Evolutionary conservation across 2,888 invertebrate species (phyloP), one percentile per base, ranked within the genome.

Genomic region (Pherbina coryleti): DNA sequence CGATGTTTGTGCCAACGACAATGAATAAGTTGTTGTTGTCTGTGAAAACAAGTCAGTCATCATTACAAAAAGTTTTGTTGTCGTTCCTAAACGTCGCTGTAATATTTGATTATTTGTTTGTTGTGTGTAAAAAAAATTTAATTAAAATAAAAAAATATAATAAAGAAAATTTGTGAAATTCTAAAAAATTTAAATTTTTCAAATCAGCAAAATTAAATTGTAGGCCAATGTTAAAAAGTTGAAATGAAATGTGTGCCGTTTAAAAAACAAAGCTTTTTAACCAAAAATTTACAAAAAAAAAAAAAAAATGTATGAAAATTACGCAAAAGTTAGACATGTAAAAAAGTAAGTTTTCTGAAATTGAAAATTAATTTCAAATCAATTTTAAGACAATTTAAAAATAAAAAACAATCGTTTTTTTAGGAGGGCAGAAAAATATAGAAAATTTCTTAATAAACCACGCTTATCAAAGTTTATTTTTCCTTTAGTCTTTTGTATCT

Each of bases 21-120:
- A 44, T 22, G 74, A 62, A 64, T 22, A 22, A 75, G 49, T 66
- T 66, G 75, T 75, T 53, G 75, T 72, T 64, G 64, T 22, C 51
- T 37, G 14, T 53, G 17, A 67, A 75, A 75, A 66, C 55, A 75
- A 75, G 17, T 74, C 73, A 62, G 73, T 74, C 75, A 75, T 75
- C 75, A 75, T 75, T 75, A 75, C 75, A 55, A 67, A 75, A 66
- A 75, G 75, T 75, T 66, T 66, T 66, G 67, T 67, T 75, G 75
- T 55, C 66, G 75, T 55, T 28, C 28, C 31, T 31, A 67, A 67
- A 67, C 67, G 75, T 37, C 31, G 57, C 51, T n/a, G 8, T 44
- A n/a, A 44, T 67, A 44, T 37, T 22, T 34, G 8, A 11, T 31
- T 66, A 14, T 64, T 25, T n/a, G 14, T 28, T 31, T n/a, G 34